A percentile compares a stretch with the other conserved stretches of the same genome.
phyloP scores from a whole-genome alignment of 2,888 invertebrate species.

The Pristionchus entomophagus region DNA sequence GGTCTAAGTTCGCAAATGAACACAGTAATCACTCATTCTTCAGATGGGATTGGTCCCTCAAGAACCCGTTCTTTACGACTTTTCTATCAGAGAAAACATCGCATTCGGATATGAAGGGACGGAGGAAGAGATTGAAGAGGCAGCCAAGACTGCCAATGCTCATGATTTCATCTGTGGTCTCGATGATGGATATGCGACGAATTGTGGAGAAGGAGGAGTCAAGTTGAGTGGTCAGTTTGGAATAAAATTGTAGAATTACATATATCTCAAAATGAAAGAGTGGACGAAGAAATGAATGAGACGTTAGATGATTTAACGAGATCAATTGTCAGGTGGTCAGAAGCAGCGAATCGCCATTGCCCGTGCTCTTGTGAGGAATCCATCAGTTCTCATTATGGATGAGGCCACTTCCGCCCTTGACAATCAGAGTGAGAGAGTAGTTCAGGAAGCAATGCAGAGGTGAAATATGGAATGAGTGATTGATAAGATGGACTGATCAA shows the following conservation, averaged over 20 bases:
- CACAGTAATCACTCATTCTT: too few species aligned
- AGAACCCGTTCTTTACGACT: conserved; percentile 60
- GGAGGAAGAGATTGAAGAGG: conserved; percentile 44
- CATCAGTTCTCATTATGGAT: neutral
- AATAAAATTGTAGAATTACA: neutral
- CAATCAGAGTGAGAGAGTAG: neutral
- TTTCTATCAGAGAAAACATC: conserved; percentile 63
- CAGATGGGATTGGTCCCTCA: conserved; percentile 50
- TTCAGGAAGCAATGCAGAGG: neutral
- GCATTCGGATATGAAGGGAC: conserved; percentile 55
- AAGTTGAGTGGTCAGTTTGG: neutral
- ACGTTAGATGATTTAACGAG: too few species aligned
- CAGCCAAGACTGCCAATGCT: neutral
- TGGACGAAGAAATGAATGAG: too few species aligned
- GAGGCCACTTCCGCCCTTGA: neutral
- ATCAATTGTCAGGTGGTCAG: neutral
- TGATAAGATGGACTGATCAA: neutral
- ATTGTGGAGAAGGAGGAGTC: neutral
- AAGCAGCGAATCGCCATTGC: neutral
- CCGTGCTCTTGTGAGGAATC: neutral
- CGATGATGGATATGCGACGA: neutral
- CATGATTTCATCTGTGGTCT: neutral
- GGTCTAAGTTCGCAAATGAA: conserved; percentile 57
- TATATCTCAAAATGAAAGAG: neutral
- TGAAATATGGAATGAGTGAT: neutral